Evolutionary conservation across 1,140 invertebrate species (phyloP), one percentile per base, ranked within the genome.

Genomic region (Drosophila suzukii): DNA sequence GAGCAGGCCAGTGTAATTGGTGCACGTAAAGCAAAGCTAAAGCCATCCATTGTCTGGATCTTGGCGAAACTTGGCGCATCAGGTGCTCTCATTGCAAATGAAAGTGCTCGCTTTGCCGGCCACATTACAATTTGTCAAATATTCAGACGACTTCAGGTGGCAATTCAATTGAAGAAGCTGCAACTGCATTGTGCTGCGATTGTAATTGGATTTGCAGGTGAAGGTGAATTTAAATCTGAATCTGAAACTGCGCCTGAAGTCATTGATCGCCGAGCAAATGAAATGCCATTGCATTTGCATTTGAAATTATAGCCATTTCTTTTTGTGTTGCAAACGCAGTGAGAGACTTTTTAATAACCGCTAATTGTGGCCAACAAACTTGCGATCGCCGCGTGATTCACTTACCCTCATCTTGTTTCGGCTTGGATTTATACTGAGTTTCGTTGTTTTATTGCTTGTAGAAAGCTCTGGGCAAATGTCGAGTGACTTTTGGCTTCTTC

Each of bases 31-130:
- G 32, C 32, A 3, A 8, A 32, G 30, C 6, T 7, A 10, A 78
- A 78, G 73, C 77, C 55, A 77, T 32, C 65, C 73, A 76, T 76
- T 76, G 73, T 76, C 73, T 75, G 54, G 71, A 41, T 58, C 56
- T 53, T 24, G 55, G 81, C 76, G 77, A 84, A 85, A 85, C 81
- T 66, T 41, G 77, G 58, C 50, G 77, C 72, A 85, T 81, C 72
- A 73, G 83, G 61, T 80, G 84, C 80, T 86, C 75, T 51, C 66
- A 88, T 79, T 76, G 66, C 66, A 76, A 83, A 84, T 81, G 81
- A 84, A 85, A 84, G 81, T 77, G 67, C 63, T 59, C 60, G 75
- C 62, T 67, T 78, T 82, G 74, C 67, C 73, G 53, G 72, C 73
- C 80, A 80, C 68, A 74, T 80, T 43, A 71, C 66, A 73, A 82